Percentiles rank a stretch among this genome's conserved stretches.
These are phyloP conservation scores for Spisula subtruncata DNA, from an alignment of 2,888 invertebrate species.

Conservation along the genomic window DNA sequence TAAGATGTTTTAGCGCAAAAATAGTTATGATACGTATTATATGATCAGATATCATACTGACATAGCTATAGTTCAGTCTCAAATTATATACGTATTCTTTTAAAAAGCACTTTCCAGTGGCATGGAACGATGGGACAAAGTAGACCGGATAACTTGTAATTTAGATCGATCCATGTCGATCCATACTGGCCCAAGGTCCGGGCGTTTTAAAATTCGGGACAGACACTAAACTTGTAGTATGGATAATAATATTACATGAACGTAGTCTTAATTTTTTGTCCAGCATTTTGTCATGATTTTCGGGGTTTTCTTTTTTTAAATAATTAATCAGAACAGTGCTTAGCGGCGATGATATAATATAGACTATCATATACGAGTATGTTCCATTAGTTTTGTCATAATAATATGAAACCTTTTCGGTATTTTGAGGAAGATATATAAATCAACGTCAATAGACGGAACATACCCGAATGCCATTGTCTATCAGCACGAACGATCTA, in stretches of 20 bases:
- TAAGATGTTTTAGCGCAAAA: not conserved
- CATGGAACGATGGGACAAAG: not conserved
- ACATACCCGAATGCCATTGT: not conserved
- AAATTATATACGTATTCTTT: too few relatives aligned
- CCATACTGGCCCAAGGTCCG: not conserved
- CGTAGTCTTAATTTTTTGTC: not conserved
- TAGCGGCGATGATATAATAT: not conserved
- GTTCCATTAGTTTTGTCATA: not conserved
- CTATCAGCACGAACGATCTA: not conserved
- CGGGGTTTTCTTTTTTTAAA: not conserved
- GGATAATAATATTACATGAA: too few relatives aligned
- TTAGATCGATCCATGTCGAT: not conserved
- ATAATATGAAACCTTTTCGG: not conserved
- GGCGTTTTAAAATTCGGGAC: not conserved
- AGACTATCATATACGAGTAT: not conserved
- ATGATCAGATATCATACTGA: not conserved
- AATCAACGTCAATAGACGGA: not conserved
- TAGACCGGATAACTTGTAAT: not conserved
- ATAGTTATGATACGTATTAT: not conserved
- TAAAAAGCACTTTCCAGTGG: too few relatives aligned
- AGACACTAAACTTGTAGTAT: too few relatives aligned
- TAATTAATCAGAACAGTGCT: not conserved
- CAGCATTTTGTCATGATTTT: not conserved
- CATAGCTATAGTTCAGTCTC: not conserved
- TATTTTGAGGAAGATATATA: slow-evolving; percentile 11